Percentiles rank a stretch among this genome's conserved stretches.
phyloP scores from a whole-genome alignment of 2,888 invertebrate genomes.

The Acanthosepion pharaonis region DNA sequence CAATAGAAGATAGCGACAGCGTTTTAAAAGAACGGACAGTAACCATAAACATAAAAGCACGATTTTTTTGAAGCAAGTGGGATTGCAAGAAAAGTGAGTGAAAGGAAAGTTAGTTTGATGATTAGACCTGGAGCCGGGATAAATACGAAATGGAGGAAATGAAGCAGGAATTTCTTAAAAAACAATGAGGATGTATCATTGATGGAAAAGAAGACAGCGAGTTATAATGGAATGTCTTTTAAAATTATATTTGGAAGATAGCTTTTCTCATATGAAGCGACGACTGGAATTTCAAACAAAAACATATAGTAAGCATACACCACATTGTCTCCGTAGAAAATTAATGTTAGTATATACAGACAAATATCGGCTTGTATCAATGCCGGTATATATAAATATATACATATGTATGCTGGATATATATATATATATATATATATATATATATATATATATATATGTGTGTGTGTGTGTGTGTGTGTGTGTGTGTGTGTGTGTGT shows the following conservation, averaged over 20 bases:
- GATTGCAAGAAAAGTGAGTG: not conserved
- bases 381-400: no score
- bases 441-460: no score
- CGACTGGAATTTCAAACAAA: not conserved
- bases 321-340: not conserved
- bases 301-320: no score
- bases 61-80: not conserved
- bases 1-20: not conserved
- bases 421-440: no score
- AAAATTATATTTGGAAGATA: not conserved
- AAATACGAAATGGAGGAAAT: not conserved
- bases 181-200: not conserved
- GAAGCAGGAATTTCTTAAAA: not conserved
- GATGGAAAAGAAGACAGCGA: not conserved
- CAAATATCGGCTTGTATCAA: no score
- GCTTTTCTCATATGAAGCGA: not conserved
- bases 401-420: no score
- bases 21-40: not conserved
- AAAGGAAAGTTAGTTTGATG: not conserved
- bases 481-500: no score
- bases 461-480: no score
- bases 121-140: not conserved
- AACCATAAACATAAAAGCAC: not conserved
- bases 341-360: no score
- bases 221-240: not conserved